phyloP scores from a whole-genome alignment of 2,113 vertebrate genomes.

The Ariopsis seemanni region DNA sequence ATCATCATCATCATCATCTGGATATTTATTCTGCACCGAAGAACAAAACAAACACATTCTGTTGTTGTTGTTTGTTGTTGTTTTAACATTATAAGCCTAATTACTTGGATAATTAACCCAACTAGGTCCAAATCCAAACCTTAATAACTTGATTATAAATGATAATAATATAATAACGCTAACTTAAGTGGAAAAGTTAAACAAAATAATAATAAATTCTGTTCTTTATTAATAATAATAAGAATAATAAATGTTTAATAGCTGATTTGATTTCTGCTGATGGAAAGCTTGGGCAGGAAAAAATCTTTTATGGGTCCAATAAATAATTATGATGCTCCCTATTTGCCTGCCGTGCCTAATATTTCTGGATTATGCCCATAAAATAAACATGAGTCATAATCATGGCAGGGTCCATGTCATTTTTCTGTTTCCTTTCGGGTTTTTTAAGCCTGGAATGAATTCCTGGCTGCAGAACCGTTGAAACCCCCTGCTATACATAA shows the following conservation, averaged over 20 bases:
- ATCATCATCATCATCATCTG: no score
- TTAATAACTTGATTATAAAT: not conserved
- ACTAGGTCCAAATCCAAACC: not conserved
- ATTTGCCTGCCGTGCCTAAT: not conserved
- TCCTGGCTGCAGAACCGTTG: not conserved
- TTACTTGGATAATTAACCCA: not conserved
- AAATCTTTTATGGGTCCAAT: not conserved
- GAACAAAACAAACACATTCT: no score
- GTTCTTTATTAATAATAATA: no score
- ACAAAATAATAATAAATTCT: no score
- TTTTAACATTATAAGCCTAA: not conserved
- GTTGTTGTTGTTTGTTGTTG: no score
- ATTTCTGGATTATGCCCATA: slow-evolving; percentile 5
- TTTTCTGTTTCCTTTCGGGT: not conserved
- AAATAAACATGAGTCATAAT: not conserved
- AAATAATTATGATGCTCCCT: not conserved
- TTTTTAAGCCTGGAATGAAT: not conserved
- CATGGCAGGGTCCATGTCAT: not conserved
- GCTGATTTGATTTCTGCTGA: not conserved
- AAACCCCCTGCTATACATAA: not conserved
- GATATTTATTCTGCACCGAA: no score
- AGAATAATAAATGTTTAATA: no score
- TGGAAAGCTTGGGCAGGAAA: not conserved
- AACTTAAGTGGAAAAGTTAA: no score
- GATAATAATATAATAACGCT: no score